A percentile compares a stretch with the other conserved stretches of the same genome.
These are phyloP conservation scores for Orbicella faveolata DNA, from an alignment of 64 coral and sea anemone species.

Conservation along the genomic window DNA sequence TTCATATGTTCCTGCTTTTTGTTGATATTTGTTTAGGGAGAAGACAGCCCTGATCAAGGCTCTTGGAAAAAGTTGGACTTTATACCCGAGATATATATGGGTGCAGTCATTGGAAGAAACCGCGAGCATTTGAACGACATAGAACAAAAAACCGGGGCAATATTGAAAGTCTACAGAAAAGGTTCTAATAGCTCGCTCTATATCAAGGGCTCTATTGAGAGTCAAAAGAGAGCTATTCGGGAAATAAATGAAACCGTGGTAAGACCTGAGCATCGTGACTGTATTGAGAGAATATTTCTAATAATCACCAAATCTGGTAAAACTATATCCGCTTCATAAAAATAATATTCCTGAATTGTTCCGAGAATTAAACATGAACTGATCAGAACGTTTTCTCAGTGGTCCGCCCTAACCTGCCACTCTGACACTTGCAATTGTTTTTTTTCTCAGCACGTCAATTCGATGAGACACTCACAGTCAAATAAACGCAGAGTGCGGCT, in stretches of 20 bases:
- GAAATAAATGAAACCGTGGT: neutral
- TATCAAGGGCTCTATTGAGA: neutral
- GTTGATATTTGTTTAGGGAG: neutral
- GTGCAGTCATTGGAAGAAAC: neutral
- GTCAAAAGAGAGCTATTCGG: neutral
- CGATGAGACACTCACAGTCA: neutral
- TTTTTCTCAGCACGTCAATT: neutral
- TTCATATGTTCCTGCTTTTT: neutral
- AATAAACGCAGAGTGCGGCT: neutral
- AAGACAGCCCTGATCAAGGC: neutral
- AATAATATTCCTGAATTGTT: no score
- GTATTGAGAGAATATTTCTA: neutral
- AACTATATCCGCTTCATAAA: no score
- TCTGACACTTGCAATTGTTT: neutral
- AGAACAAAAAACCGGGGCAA: neutral
- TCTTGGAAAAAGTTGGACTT: constrained; percentile 6
- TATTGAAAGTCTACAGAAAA: neutral
- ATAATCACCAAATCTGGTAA: no score
- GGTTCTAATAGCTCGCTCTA: neutral
- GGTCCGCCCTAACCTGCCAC: no score
- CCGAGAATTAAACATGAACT: no score
- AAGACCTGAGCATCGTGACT: neutral
- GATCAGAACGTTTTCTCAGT: no score
- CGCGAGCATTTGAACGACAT: neutral
- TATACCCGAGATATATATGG: constrained; percentile 7